Evolutionary conservation across 2,888 invertebrate genomes (phyloP).

Genomic region (Tenodera sinensis): DNA sequence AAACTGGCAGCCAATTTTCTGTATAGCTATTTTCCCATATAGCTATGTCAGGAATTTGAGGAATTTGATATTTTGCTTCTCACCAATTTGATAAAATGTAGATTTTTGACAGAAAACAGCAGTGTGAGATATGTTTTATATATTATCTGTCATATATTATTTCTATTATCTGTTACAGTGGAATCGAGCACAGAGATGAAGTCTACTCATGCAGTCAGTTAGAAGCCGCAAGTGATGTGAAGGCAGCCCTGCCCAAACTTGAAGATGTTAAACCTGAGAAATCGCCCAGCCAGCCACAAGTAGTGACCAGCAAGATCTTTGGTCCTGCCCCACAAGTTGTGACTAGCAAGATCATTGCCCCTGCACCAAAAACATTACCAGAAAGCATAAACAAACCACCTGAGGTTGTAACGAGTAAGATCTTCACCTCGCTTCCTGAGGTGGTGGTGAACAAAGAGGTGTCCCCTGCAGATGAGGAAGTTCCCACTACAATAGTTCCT

Average conservation of each 20-base stretch:
- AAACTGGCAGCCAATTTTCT: too few relatives aligned
- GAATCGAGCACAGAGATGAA: constrained; percentile 74
- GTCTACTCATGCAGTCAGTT: constrained; percentile 67
- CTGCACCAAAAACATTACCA: not conserved
- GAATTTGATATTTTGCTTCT: too few relatives aligned
- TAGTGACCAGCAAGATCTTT: constrained; percentile 4
- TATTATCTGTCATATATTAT: not conserved
- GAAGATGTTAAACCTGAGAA: constrained; percentile 6
- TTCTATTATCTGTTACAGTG: constrained; percentile 52
- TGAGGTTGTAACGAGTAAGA: not conserved
- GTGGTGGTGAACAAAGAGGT: constrained; percentile 31
- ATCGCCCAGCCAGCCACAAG: constrained; percentile 15
- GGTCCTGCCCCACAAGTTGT: constrained; percentile 14
- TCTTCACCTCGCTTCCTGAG: constrained; percentile 22
- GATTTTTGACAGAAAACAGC: too few relatives aligned
- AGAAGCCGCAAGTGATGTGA: constrained; percentile 43
- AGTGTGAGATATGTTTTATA: not conserved
- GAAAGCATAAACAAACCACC: not conserved
- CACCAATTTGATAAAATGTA: too few relatives aligned
- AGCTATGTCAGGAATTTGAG: too few relatives aligned
- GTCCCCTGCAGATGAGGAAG: constrained; percentile 24
- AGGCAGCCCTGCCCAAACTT: constrained; percentile 41
- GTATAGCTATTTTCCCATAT: too few relatives aligned
- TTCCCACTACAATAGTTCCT: not conserved
- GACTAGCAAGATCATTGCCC: not conserved